Evolutionary conservation across 2,113 vertebrate species (phyloP).

Genomic region (Ageneiosus marmoratus): DNA sequence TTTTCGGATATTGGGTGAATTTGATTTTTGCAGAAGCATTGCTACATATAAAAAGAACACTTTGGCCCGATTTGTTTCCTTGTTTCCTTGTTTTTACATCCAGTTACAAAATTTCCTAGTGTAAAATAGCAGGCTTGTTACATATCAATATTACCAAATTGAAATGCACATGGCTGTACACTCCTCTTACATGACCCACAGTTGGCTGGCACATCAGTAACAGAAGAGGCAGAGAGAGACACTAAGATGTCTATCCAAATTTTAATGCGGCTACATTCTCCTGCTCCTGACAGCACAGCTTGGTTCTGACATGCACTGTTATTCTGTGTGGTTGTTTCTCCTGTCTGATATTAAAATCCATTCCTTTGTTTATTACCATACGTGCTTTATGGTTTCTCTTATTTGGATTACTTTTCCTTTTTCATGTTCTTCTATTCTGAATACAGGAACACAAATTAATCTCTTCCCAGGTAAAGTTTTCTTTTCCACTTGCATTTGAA

Average conservation of each 20-base stretch:
- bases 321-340: conserved; percentile 4
- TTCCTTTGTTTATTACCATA: conserved; percentile 12
- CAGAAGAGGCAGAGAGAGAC: neutral
- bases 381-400: conserved; percentile 12
- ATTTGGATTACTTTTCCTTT: conserved; percentile 25
- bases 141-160: neutral
- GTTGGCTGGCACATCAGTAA: conserved; percentile 18
- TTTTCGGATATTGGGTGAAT: neutral
- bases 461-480: neutral
- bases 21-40: neutral
- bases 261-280: neutral
- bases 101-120: neutral
- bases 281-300: conserved; percentile 2
- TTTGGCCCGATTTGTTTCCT: neutral
- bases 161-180: conserved; percentile 3
- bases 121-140: neutral
- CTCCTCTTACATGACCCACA: conserved; percentile 4
- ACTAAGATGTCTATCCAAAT: conserved; percentile 10
- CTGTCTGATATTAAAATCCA: conserved; percentile 19
- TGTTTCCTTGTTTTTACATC: neutral
- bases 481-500: conserved; percentile 27
- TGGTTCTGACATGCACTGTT: conserved; percentile 2
- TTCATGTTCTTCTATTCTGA: conserved; percentile 2
- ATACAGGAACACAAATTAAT: conserved; percentile 40
- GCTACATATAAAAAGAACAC: neutral